A percentile compares a stretch with the other conserved stretches of the same genome.
Conservation (phyloP, 2,113 vertebrate genomes). For the Sinocyclocheilus rhinocerous region DNA sequence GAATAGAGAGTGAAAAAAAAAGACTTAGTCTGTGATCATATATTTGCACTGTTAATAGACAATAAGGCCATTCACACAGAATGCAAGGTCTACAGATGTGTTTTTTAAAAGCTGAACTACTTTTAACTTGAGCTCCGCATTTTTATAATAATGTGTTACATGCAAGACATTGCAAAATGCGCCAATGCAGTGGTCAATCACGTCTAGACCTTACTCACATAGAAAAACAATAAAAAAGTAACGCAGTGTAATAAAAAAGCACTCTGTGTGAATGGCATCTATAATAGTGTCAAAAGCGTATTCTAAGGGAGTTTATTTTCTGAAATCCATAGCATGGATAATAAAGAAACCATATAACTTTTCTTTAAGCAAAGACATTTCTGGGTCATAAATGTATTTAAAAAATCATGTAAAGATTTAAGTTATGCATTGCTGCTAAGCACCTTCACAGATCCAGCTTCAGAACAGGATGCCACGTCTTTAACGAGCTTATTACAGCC, state of each 20-base stretch:
- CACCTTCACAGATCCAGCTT: neutral
- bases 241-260: too few relatives aligned
- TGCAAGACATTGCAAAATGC: too few relatives aligned
- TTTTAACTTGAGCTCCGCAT: too few relatives aligned
- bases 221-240: neutral
- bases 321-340: neutral
- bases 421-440: neutral
- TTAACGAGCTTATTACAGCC: slow-evolving; percentile 22
- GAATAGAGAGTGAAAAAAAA: neutral
- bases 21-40: neutral
- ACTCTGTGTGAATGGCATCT: neutral
- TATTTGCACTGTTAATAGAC: neutral
- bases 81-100: too few relatives aligned
- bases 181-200: too few relatives aligned
- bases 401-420: neutral
- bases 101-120: too few relatives aligned
- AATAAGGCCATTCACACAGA: neutral
- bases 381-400: neutral
- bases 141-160: too few relatives aligned
- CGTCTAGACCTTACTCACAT: too few relatives aligned
- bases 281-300: neutral
- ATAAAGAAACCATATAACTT: neutral
- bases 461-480: neutral
- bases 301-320: neutral
- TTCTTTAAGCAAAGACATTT: slow-evolving; percentile 9